Evolutionary conservation across 2,888 invertebrate species (phyloP).

Genomic region (Griposia aprilina): DNA sequence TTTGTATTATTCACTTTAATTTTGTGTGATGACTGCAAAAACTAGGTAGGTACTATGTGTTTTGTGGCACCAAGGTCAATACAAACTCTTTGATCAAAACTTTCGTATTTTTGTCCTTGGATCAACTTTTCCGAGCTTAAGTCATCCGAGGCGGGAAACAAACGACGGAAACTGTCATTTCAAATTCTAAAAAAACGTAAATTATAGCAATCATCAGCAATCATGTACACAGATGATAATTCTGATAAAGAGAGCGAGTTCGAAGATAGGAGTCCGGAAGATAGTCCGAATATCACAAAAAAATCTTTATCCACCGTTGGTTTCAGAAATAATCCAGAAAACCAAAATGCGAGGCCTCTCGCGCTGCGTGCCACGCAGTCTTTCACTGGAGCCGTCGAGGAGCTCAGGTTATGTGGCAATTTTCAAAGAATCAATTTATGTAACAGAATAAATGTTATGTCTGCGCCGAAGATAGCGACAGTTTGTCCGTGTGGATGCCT

Average conservation of each 20-base stretch:
- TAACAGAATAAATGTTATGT: conserved; percentile 78
- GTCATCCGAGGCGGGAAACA: conserved; percentile 73
- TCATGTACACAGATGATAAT: conserved; percentile 86
- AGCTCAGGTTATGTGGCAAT: conserved; percentile 81
- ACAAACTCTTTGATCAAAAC: conserved; percentile 39
- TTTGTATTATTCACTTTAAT: conserved; percentile 51
- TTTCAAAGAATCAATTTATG: conserved; percentile 83
- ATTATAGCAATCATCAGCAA: conserved; percentile 75
- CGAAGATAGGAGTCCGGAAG: conserved; percentile 81
- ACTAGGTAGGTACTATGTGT: background rate
- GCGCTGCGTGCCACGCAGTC: conserved; percentile 87
- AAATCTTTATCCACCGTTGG: conserved; percentile 86
- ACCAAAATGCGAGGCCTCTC: conserved; percentile 81
- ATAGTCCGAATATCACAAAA: conserved; percentile 83
- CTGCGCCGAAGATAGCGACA: conserved; percentile 77
- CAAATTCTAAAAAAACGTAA: conserved; percentile 67
- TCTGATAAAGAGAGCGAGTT: conserved; percentile 87
- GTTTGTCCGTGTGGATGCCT: conserved; percentile 88
- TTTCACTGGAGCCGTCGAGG: conserved; percentile 85
- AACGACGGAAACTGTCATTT: conserved; percentile 74
- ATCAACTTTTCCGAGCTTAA: conserved; percentile 44
- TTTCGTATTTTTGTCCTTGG: conserved; percentile 36
- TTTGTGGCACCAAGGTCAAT: background rate
- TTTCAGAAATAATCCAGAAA: conserved; percentile 82
- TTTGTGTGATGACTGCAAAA: background rate